phyloP scores from a whole-genome alignment of 2,888 invertebrate genomes.

The Tetramorium bicarinatum region DNA sequence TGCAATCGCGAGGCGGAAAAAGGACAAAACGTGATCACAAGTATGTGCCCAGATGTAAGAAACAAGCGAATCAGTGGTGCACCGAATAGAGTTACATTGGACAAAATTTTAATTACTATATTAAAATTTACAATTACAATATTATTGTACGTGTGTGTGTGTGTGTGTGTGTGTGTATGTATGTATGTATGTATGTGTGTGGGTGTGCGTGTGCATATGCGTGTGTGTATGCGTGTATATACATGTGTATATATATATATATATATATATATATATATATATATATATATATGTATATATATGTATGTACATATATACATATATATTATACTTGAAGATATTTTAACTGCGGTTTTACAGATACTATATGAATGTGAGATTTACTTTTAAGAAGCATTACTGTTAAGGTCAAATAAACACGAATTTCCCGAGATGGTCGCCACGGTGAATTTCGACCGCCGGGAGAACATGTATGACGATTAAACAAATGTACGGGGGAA shows the following conservation, averaged over 20 bases:
- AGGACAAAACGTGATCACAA: background rate
- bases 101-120: slow-evolving; percentile 80
- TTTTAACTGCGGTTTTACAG: slow-evolving; percentile 84
- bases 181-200: background rate
- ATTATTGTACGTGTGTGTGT: slow-evolving; percentile 71
- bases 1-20: background rate
- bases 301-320: slow-evolving; percentile 67
- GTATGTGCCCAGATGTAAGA: background rate
- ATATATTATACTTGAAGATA: slow-evolving; percentile 81
- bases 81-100: slow-evolving; percentile 75
- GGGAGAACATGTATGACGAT: slow-evolving; percentile 50
- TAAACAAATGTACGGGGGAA: slow-evolving; percentile 16
- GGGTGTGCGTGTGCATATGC: slow-evolving; percentile 64
- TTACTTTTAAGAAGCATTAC: slow-evolving; percentile 79
- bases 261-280: slow-evolving; percentile 65
- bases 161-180: slow-evolving; percentile 40
- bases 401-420: slow-evolving; percentile 61
- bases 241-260: slow-evolving; percentile 64
- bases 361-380: slow-evolving; percentile 83
- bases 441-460: slow-evolving; percentile 54
- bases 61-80: slow-evolving; percentile 55
- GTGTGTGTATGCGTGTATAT: background rate
- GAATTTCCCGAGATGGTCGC: slow-evolving; percentile 64
- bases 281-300: slow-evolving; percentile 68
- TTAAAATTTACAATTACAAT: slow-evolving; percentile 65